A percentile compares a stretch with the other conserved stretches of the same genome.
Conservation (phyloP, 2,797 vertebrate genomes). For the Glyptemys insculpta region DNA sequence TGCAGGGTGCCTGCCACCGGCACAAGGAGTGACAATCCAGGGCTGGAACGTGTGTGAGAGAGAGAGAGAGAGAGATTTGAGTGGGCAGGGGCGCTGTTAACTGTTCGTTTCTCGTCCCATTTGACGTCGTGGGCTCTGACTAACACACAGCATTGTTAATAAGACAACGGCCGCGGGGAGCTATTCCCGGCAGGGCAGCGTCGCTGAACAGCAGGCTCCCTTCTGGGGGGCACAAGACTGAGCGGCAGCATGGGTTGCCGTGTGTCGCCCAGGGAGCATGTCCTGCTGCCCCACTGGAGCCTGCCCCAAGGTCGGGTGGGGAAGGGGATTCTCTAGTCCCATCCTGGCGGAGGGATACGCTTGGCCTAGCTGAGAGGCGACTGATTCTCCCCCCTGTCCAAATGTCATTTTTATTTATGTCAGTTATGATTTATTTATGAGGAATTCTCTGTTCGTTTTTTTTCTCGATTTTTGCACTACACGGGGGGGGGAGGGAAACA, state of each 20-base stretch:
- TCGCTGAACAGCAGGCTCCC: background rate
- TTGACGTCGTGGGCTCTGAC: slow-evolving; percentile 8
- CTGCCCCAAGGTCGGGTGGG: background rate
- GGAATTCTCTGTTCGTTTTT: slow-evolving; percentile 79
- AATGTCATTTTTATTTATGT: slow-evolving; percentile 84
- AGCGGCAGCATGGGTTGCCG: background rate
- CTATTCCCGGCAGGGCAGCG: background rate
- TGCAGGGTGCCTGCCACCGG: background rate
- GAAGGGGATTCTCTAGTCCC: background rate
- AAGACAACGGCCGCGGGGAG: background rate
- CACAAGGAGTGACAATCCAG: background rate
- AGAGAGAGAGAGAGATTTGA: background rate
- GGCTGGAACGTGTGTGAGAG: slow-evolving; percentile 25
- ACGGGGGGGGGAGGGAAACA: slow-evolving; percentile 16
- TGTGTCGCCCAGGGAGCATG: background rate
- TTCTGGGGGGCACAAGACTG: background rate
- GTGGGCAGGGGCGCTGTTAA: slow-evolving; percentile 45
- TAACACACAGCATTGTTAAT: background rate
- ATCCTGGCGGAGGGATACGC: background rate
- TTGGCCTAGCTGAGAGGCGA: slow-evolving; percentile 73
- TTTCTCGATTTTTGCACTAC: slow-evolving; percentile 77
- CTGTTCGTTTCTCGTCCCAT: slow-evolving; percentile 33
- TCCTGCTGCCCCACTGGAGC: background rate
- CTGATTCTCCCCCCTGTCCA: slow-evolving; percentile 11
- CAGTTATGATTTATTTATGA: slow-evolving; percentile 87